A percentile compares a stretch with the other conserved stretches of the same genome.
phyloP scores from a whole-genome alignment of 2,797 vertebrate genomes.

The Petrocephalus sullivani region DNA sequence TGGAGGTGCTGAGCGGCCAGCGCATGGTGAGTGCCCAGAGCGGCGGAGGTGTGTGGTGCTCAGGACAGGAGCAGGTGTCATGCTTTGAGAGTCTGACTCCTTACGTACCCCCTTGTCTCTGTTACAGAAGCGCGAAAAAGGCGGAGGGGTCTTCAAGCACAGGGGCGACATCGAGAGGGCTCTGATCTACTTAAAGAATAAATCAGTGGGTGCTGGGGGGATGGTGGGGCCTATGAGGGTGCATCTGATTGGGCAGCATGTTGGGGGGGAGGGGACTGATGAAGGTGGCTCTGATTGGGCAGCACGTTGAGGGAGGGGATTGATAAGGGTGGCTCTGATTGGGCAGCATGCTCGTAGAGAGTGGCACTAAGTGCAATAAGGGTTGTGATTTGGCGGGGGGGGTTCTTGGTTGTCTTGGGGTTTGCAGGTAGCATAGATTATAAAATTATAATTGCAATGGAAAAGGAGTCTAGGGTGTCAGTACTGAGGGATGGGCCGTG shows the following conservation, averaged over 20 bases:
- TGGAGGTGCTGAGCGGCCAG: conserved; percentile 84
- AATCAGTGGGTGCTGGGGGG: conserved; percentile 62
- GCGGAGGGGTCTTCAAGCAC: conserved; percentile 71
- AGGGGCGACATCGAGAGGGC: conserved; percentile 82
- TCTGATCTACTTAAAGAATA: conserved; percentile 76
- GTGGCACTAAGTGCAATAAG: neutral
- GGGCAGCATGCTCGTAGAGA: too few species aligned
- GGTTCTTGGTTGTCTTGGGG: neutral
- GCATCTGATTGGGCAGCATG: neutral
- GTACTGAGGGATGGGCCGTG: neutral
- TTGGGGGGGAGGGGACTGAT: neutral
- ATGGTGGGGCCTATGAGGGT: neutral
- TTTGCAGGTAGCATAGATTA: neutral
- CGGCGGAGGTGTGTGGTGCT: neutral
- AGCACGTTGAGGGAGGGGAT: too few species aligned
- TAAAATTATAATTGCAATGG: neutral
- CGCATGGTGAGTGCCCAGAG: conserved; percentile 68
- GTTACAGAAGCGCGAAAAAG: conserved; percentile 76
- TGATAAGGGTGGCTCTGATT: too few species aligned
- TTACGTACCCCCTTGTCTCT: neutral
- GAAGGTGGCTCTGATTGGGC: too few species aligned
- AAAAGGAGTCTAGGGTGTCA: neutral
- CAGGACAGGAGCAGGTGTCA: neutral
- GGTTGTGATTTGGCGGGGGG: neutral
- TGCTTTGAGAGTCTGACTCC: neutral